phyloP scores from a whole-genome alignment of 2,113 vertebrate species.

The Eira barbara region DNA sequence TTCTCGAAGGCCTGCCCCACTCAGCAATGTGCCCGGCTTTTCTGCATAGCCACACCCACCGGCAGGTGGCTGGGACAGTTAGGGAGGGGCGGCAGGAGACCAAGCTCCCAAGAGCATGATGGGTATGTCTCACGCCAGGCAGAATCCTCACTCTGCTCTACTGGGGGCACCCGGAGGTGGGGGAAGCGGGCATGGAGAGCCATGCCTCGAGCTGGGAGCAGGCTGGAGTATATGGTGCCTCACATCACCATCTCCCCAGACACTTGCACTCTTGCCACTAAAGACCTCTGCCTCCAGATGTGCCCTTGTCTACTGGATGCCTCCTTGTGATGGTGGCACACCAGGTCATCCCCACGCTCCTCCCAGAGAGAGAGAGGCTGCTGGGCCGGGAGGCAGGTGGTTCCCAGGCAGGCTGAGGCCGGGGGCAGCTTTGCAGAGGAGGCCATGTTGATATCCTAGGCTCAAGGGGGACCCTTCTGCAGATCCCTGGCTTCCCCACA shows the following conservation, averaged over 20 bases:
- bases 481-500: not conserved
- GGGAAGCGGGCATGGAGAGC: not conserved
- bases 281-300: not conserved
- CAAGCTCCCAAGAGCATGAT: not conserved
- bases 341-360: not conserved
- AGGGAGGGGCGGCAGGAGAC: not conserved
- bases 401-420: not conserved
- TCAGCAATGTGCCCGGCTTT: not conserved
- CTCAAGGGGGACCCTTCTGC: not conserved
- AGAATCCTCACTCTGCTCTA: not conserved
- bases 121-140: not conserved
- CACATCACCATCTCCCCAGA: not conserved
- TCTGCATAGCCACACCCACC: not conserved
- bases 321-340: too few species aligned
- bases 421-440: not conserved
- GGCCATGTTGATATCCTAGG: not conserved
- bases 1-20: not conserved
- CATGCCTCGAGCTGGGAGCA: not conserved
- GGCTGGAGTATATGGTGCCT: not conserved
- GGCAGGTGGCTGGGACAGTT: not conserved
- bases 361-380: too few species aligned
- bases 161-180: fast-evolving
- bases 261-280: too few species aligned
- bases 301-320: too few species aligned
- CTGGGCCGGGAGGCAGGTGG: not conserved